Evolutionary conservation across 2,888 invertebrate species (phyloP), one percentile per base, ranked within the genome.

Genomic region (Leucozona laternaria): DNA sequence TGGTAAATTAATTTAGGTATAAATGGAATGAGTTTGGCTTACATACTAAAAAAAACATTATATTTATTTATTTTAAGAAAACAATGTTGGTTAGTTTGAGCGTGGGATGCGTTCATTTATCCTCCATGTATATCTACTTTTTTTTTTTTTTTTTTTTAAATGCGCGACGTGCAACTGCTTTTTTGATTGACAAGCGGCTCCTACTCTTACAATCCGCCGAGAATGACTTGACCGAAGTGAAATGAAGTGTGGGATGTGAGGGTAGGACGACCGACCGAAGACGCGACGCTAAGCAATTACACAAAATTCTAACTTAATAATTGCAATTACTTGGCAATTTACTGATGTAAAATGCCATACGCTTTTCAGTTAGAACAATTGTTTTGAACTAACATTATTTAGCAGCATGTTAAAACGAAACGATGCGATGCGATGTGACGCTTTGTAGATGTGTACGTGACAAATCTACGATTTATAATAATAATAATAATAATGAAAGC

Each of bases 141-240:
- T 37, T n/a, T n/a, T 55, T 64, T n/a, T 20, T 53, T 57, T 75
- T 50, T 68, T 80, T 45, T 70, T 43, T 40, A 68, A 81, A 77
- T 81, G 77, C 76, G 75, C 43, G 58, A 55, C 76, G 68, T 68
- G 75, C 60, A 70, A 70, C 50, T 60, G 60, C 50, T 64, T 62
- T 70, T 70, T 76, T 80, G 80, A 81, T 81, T 76, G 76, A 81
- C 81, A 81, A 71, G 70, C 64, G 81, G 76, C 81, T 81, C 77
- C 81, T 73, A 40, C 70, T 64, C 45, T 45, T 64, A 57, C 40
- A 37, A 37, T 11, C 2, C 22, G 20, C 15, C 13, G n/a, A 34
- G 17, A 28, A 58, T 53, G 40, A 62, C 37, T 28, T 40, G 11
- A n/a, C 28, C 15, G 13, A 34, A 13, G 5, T 10, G 31, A 31